These are phyloP conservation scores for Exocentrus adspersus DNA, from an alignment of 2,888 invertebrate genomes.

Conservation along the genomic window DNA sequence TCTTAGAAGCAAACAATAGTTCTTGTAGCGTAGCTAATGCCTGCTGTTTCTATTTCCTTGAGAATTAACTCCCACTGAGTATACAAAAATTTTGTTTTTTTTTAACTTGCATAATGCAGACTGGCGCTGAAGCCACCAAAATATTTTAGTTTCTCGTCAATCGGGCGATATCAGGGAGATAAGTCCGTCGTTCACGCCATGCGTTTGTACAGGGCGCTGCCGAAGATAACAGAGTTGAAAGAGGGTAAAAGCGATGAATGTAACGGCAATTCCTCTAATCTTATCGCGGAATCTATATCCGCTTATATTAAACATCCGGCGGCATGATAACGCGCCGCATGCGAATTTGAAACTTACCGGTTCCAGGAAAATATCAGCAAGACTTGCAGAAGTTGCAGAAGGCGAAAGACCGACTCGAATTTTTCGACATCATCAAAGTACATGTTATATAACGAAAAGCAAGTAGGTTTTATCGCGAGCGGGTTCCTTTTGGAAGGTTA, in stretches of 20 bases:
- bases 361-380: background rate
- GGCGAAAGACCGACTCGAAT: too few species aligned
- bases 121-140: too few species aligned
- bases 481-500: too few species aligned
- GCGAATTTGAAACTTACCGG: background rate
- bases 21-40: too few species aligned
- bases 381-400: background rate
- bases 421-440: too few species aligned
- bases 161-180: background rate
- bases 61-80: too few species aligned
- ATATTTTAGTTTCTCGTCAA: background rate
- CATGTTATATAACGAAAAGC: too few species aligned
- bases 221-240: background rate
- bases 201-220: background rate
- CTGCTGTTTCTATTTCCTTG: too few species aligned
- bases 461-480: background rate
- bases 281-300: background rate
- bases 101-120: too few species aligned
- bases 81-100: too few species aligned
- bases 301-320: slow-evolving; percentile 1
- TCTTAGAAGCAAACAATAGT: too few species aligned
- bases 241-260: background rate
- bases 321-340: background rate
- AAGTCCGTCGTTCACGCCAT: background rate
- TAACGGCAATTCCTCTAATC: background rate